phyloP scores from a whole-genome alignment of 2,888 invertebrate genomes.

The Agrochola lychnidis region DNA sequence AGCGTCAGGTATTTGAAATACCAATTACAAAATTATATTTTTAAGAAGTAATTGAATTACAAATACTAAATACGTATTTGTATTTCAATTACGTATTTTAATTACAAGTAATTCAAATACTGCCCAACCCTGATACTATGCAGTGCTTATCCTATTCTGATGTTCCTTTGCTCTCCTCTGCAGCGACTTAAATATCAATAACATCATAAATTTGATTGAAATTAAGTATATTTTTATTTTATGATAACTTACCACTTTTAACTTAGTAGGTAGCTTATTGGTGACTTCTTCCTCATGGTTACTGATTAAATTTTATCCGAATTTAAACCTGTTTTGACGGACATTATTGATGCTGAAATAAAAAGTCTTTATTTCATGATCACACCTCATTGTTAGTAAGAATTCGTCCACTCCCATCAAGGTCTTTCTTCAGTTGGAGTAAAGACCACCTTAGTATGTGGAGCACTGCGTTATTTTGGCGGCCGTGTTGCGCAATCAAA shows the following conservation, averaged over 20 bases:
- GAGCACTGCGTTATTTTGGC: slow-evolving; percentile 52
- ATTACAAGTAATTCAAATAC: slow-evolving; percentile 65
- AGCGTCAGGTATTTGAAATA: no score
- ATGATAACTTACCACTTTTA: no score
- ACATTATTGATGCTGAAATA: neutral
- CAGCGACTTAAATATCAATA: neutral
- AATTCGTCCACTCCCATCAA: slow-evolving; percentile 22
- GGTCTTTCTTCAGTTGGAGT: slow-evolving; percentile 3
- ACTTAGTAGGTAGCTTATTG: neutral
- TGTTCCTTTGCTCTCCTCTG: neutral
- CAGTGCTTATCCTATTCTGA: neutral
- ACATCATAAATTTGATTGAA: neutral
- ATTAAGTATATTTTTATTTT: no score
- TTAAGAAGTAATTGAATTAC: slow-evolving; percentile 19
- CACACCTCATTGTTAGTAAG: neutral
- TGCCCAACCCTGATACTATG: slow-evolving; percentile 15
- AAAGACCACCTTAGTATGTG: slow-evolving; percentile 40
- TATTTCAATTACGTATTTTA: slow-evolving; percentile 74
- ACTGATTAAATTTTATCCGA: neutral
- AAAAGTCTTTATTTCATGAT: neutral
- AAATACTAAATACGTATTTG: slow-evolving; percentile 47
- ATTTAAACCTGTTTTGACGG: neutral
- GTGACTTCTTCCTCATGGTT: neutral
- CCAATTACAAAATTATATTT: slow-evolving; percentile 20
- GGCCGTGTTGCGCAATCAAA: slow-evolving; percentile 57